Conservation (phyloP, 2,113 vertebrate genomes). For the Ceratotherium simum region DNA sequence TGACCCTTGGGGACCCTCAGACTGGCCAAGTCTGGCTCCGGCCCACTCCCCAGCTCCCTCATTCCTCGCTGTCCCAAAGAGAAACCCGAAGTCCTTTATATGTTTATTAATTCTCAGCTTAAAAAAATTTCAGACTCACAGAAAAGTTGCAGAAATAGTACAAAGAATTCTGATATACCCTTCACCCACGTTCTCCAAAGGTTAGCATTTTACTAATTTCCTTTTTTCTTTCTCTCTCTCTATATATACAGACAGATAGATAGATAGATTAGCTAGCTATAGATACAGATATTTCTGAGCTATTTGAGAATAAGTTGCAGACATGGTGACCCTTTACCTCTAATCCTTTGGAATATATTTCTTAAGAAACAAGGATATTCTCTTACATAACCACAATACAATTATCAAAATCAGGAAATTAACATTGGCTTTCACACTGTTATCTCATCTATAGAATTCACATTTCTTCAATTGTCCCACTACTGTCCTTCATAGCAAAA, state of each 20-base stretch:
- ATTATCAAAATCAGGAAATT: constrained; percentile 71
- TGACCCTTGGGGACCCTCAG: not conserved
- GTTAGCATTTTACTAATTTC: constrained; percentile 37
- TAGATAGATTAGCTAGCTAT: not conserved
- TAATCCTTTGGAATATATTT: constrained; percentile 43
- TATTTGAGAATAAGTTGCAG: constrained; percentile 52
- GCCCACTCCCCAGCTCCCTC: not conserved
- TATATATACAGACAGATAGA: not conserved
- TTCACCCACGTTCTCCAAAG: constrained; percentile 50
- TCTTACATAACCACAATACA: constrained; percentile 28
- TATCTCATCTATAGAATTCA: constrained; percentile 27
- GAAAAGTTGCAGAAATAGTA: constrained; percentile 47
- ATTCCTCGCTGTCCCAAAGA: constrained; percentile 8
- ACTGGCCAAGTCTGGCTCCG: not conserved
- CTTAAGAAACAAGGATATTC: constrained; percentile 53
- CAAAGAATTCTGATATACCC: constrained; percentile 22
- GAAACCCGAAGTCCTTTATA: not conserved
- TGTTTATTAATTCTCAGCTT: constrained; percentile 13
- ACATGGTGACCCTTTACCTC: constrained; percentile 35
- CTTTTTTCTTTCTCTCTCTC: not conserved
- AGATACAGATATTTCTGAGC: not conserved
- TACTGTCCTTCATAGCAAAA: constrained; percentile 22
- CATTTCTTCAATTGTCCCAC: constrained; percentile 39
- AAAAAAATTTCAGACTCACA: not conserved
- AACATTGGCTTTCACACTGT: constrained; percentile 24